Conservation (phyloP, 2,113 vertebrate genomes). For the Fukomys damarensis region DNA sequence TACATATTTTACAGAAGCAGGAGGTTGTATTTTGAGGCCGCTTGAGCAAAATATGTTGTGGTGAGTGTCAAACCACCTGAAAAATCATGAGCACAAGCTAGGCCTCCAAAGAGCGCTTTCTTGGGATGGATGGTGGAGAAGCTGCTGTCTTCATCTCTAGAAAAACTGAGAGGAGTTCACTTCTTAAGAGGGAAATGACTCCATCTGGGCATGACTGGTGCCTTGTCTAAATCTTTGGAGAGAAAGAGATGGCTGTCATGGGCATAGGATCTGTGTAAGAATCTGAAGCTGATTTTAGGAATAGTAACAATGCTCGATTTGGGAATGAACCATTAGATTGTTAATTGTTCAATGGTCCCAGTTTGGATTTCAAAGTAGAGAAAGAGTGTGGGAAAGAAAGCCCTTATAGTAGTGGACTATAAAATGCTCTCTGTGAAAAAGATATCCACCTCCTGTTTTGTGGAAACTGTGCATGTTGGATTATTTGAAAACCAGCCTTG, state of each 20-base stretch:
- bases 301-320: not conserved
- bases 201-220: not conserved
- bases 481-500: not conserved
- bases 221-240: conserved; percentile 44
- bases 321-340: not conserved
- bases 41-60: conserved; percentile 64
- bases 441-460: not conserved
- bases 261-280: not conserved
- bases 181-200: not conserved
- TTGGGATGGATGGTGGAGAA: conserved; percentile 39
- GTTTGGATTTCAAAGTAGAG: conserved; percentile 4
- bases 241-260: not conserved
- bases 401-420: not conserved
- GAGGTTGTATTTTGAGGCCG: conserved; percentile 60
- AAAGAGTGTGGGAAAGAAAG: too few species aligned
- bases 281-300: not conserved
- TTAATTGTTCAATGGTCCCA: not conserved
- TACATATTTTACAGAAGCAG: conserved; percentile 58
- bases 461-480: not conserved
- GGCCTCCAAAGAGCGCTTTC: conserved; percentile 45
- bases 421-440: not conserved
- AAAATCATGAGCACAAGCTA: conserved; percentile 63
- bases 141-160: conserved; percentile 55
- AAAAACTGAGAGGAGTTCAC: not conserved
- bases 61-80: conserved; percentile 64